Base-by-base conservation (phyloP, 2,888 invertebrate genomes). In the Caenorhabditis macrosperma region DNA sequence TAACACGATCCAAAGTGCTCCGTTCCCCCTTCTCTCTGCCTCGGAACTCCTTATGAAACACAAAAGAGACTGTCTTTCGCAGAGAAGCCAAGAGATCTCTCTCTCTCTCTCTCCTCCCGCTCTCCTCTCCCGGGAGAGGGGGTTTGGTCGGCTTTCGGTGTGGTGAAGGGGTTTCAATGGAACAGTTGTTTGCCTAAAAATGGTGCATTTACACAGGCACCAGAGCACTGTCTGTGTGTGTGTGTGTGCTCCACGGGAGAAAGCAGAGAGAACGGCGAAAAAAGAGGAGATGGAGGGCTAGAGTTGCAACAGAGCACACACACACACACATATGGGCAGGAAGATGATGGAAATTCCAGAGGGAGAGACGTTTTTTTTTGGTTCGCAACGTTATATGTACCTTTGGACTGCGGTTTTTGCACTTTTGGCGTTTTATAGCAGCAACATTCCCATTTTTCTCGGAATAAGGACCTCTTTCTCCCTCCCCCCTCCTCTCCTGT, bases 191-290 rank as follows among this genome's bases (percentile, higher is more conserved):
- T 72, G 72, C 63, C 72, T 55, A 72, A 64, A 72, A 72, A 63
- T 63, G 72, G 72, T 64, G 63, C 72, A 72, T 72, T 72, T 63
- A 64, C 72, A 72, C 72, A 72, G 71, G 59, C 59, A 57, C 57
- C n/a, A n/a, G n/a, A 55, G 26, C 38, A 52, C 52, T 66, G 26
- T 38, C 46, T 69, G 48, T 26, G 26, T 52, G 50, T 57, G 48
- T 63, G 22, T 64, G 67, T 67, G 41, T 50, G 52, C 52, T 48
- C 52, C 26, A 28, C 17, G 35, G 20, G 15, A 22, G 35, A 38
- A 24, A 38, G 46, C n/a, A 33, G 12, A 12, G 44, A 10, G 54
- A 44, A 66, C 54, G 41, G 38, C 28, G 55, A 55, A 59, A 57
- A 48, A 59, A 48, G 15, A 26, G 15, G 26, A 44, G 55, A 28